Percentiles rank a stretch among this genome's conserved stretches.
Evolutionary conservation across 2,888 invertebrate genomes (phyloP).

Genomic region (Apamea crenata): DNA sequence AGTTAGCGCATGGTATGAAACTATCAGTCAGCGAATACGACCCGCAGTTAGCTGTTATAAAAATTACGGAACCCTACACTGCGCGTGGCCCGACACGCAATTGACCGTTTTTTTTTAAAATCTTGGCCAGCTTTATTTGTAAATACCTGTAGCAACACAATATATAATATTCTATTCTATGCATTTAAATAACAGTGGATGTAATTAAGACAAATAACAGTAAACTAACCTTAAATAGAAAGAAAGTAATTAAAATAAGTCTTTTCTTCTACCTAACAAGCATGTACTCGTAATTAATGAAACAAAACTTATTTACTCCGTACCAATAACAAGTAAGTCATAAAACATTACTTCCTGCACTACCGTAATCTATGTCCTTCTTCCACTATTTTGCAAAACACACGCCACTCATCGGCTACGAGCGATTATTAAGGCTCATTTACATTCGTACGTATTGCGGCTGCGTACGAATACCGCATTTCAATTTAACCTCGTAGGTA

Average conservation of each 20-base stretch:
- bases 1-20: no score
- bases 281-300: background rate
- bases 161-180: background rate
- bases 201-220: background rate
- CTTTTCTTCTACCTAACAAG: background rate
- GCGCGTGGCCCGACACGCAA: no score
- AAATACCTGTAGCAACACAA: background rate
- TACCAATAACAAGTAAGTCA: background rate
- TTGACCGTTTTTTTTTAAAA: no score
- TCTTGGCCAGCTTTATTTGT: no score
- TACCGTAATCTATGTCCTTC: background rate
- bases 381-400: constrained; percentile 15
- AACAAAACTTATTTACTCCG: background rate
- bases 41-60: no score
- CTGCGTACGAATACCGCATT: constrained; percentile 29
- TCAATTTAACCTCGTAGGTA: constrained; percentile 43
- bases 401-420: constrained; percentile 6
- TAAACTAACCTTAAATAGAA: background rate
- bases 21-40: no score
- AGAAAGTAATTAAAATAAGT: background rate
- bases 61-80: no score
- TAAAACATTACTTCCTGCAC: constrained; percentile 3
- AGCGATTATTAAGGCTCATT: constrained; percentile 35
- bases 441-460: constrained; percentile 22
- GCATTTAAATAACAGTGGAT: background rate